Conservation (phyloP, 92 coral and sea anemone genomes). For the Paramuricea clavata region DNA sequence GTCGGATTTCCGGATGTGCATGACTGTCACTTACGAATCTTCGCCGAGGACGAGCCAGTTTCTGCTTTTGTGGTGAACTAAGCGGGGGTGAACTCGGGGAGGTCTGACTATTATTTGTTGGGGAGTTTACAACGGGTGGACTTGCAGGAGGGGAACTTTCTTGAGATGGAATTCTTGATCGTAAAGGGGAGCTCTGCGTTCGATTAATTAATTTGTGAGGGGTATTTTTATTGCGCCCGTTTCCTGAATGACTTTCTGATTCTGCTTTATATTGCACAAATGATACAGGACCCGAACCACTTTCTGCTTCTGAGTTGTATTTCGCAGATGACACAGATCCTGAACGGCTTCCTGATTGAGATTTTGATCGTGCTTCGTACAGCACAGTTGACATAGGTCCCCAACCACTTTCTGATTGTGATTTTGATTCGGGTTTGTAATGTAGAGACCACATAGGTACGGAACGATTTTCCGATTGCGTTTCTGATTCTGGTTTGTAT, state of each 20-base stretch:
- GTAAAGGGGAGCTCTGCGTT: background rate
- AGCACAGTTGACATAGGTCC: background rate
- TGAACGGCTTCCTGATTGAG: background rate
- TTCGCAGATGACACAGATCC: too few relatives aligned
- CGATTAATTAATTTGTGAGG: background rate
- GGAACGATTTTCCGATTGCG: background rate
- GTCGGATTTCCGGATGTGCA: conserved; percentile 18
- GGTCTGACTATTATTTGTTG: background rate
- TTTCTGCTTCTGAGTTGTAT: background rate
- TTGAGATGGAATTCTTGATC: background rate
- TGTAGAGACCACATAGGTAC: background rate
- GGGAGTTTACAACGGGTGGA: background rate
- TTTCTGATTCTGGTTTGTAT: conserved; percentile 17
- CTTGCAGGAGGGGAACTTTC: conserved; percentile 10
- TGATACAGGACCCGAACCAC: background rate
- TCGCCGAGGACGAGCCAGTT: conserved; percentile 22
- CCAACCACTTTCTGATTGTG: background rate
- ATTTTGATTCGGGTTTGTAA: background rate
- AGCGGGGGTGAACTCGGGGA: background rate
- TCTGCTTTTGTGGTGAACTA: background rate
- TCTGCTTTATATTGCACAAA: too few relatives aligned
- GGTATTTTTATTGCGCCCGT: background rate
- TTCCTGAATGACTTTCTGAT: background rate
- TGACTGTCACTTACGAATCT: conserved; percentile 32
- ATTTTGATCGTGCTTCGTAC: background rate